phyloP scores from a whole-genome alignment of 2,888 invertebrate species.

The Nomada lathburiana region DNA sequence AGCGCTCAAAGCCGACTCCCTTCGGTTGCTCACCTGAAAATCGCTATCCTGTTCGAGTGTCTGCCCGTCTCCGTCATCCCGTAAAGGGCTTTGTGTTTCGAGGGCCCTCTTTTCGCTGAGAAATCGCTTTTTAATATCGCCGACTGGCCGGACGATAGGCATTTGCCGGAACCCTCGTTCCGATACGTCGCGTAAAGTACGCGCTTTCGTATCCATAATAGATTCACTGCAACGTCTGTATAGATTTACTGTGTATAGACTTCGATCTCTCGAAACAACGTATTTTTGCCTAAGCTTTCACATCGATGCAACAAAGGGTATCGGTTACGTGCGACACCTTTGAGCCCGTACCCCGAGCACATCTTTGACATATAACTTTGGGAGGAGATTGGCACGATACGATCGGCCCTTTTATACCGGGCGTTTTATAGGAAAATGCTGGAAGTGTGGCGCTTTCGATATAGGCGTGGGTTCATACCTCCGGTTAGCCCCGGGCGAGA shows the following conservation, averaged over 20 bases:
- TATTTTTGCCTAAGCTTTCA: slow-evolving; percentile 16
- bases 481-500: slow-evolving; percentile 45
- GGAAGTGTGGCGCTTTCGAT: slow-evolving; percentile 27
- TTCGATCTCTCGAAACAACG: background rate
- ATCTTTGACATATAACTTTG: slow-evolving; percentile 48
- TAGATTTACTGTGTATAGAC: too few relatives aligned
- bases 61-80: slow-evolving; percentile 38
- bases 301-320: slow-evolving; percentile 5
- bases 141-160: slow-evolving; percentile 37
- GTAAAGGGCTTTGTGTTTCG: slow-evolving; percentile 70
- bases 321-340: slow-evolving; percentile 7
- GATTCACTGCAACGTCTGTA: background rate
- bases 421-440: slow-evolving; percentile 54
- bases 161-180: slow-evolving; percentile 10
- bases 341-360: slow-evolving; percentile 1
- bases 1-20: background rate
- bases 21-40: slow-evolving; percentile 47
- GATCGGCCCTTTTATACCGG: slow-evolving; percentile 60
- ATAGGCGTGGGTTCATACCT: slow-evolving; percentile 30
- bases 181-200: slow-evolving; percentile 3
- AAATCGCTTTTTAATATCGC: slow-evolving; percentile 69
- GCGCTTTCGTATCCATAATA: background rate
- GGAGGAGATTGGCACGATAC: slow-evolving; percentile 48
- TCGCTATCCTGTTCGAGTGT: slow-evolving; percentile 61
- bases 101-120: slow-evolving; percentile 61